These are phyloP conservation scores for Melanotaenia duboulayi DNA, from an alignment of 2,113 vertebrate genomes.

Conservation along the genomic window DNA sequence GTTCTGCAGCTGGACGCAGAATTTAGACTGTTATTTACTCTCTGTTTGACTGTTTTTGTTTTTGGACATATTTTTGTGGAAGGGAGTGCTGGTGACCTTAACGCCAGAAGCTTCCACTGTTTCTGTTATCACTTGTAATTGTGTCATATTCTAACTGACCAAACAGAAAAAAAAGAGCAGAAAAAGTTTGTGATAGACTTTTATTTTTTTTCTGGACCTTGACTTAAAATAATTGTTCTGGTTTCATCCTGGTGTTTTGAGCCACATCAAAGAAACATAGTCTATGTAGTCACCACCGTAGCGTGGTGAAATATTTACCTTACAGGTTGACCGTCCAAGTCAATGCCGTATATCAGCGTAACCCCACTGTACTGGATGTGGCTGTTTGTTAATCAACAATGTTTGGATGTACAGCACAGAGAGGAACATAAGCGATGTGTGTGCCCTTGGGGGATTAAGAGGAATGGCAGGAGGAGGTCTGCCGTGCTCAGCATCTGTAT, in stretches of 20 bases:
- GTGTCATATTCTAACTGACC: no score
- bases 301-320: neutral
- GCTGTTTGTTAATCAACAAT: neutral
- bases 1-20: no score
- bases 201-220: no score
- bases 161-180: no score
- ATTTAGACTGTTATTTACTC: no score
- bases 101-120: no score
- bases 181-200: no score
- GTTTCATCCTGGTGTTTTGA: neutral
- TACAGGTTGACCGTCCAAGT: neutral
- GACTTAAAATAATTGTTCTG: neutral
- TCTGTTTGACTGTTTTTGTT: no score
- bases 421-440: conserved; percentile 21
- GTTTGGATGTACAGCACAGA: neutral
- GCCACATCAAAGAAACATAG: neutral
- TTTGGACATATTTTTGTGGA: no score
- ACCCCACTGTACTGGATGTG: neutral
- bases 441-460: conserved; percentile 46
- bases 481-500: conserved; percentile 30
- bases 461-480: conserved; percentile 28
- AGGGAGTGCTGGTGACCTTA: no score
- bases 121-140: no score
- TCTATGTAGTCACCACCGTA: neutral
- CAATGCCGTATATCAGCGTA: neutral